Base-by-base conservation (phyloP, 2,888 invertebrate species). In the Stratiomys singularior region DNA sequence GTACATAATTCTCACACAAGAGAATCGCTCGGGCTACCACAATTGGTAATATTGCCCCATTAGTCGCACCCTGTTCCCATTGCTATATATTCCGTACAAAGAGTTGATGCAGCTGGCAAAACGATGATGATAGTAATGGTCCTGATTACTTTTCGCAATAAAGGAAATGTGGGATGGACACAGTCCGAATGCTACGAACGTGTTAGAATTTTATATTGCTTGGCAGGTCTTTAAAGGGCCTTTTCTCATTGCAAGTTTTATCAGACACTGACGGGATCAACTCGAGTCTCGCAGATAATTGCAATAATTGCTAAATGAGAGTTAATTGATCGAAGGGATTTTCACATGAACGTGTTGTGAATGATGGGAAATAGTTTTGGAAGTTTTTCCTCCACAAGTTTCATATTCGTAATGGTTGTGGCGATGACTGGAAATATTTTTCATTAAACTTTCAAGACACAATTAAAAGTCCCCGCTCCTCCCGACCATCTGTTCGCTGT, bases 31-130 rank as follows among this genome's bases (percentile, higher is more conserved):
- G 30, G 47, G 11, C 13, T 15, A 69, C 69, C 69, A n/a, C 30
- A 69, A 69, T 69, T 69, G 69, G 69, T 30, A 69, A 69, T 69
- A 69, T 69, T 69, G 30, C 69, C 66, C 69, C 28, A 69, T 69
- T 69, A 69, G 23, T 25, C 47, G 69, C 69, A 69, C 23, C 47
- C 60, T 60, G 60, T 13, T 25, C 25, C 18, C 18, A 52, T 18
- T 52, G 52, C 37, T 52, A 15, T 4, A 5, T 23, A 25, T 21
- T 23, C 23, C 5, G 60, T 60, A 13, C 23, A 21, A 60, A 60
- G 25, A n/a, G 25, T 52, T 60, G 60, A 11, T 60, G 60, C 21
- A 25, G 52, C n/a, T 52, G 18, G 52, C 18, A n/a, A 52, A 18
- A 18, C 15, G 18, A 18, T 18, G 52, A 15, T 18, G n/a, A 52